Percentiles rank a stretch among this genome's conserved stretches.
These are phyloP conservation scores for Ivindomyrus marchei DNA, from an alignment of 2,113 vertebrate genomes.

Conservation along the genomic window DNA sequence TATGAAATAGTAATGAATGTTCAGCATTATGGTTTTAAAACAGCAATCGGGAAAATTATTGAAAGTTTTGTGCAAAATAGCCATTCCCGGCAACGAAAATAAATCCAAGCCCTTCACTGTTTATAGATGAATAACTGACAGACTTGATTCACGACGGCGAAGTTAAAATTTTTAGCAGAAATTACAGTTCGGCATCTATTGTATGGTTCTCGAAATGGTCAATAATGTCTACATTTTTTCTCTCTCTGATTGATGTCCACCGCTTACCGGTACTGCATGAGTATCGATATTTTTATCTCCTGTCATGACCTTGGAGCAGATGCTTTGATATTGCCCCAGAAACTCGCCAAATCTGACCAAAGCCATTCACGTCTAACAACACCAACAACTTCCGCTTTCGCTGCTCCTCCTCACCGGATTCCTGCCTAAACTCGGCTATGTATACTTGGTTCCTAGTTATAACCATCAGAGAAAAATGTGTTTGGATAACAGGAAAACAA, in stretches of 20 bases:
- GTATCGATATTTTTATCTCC: background rate
- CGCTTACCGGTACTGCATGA: background rate
- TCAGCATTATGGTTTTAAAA: background rate
- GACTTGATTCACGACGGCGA: background rate
- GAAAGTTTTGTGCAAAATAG: background rate
- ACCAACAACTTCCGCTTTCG: constrained; percentile 55
- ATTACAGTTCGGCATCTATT: background rate
- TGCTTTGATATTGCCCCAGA: background rate
- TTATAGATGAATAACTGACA: background rate
- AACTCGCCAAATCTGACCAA: background rate
- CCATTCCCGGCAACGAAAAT: background rate
- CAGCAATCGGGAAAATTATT: background rate
- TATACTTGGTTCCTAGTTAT: background rate
- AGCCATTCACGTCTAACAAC: constrained; percentile 39
- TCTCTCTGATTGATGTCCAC: background rate
- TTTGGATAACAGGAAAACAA: background rate
- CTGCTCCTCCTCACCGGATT: constrained; percentile 43
- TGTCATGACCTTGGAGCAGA: background rate
- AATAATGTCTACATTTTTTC: background rate
- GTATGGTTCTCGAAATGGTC: background rate
- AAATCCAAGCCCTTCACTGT: background rate
- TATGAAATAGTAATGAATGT: background rate
- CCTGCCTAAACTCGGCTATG: constrained; percentile 41
- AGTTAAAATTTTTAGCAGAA: background rate
- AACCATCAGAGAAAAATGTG: background rate